Conservation (phyloP, 2,888 invertebrate species). For the Philonicus albiceps region DNA sequence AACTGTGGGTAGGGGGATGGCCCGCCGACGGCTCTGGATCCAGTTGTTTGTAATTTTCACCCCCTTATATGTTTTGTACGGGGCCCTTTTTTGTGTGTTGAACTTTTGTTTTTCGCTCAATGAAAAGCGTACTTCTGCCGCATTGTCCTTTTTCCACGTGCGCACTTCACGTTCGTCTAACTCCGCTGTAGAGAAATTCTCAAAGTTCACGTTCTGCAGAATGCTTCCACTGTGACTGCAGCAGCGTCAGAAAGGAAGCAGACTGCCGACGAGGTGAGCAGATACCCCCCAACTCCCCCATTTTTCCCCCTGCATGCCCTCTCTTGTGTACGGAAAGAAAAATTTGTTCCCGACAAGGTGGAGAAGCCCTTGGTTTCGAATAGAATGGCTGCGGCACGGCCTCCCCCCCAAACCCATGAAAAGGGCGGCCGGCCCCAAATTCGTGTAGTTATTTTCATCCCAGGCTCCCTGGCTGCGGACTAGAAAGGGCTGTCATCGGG, state of each 20-base stretch:
- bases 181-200: not conserved
- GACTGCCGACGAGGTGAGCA: not conserved
- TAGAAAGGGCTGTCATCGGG: not conserved
- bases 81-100: slow-evolving; percentile 12
- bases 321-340: not conserved
- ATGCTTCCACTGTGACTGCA: slow-evolving; percentile 12
- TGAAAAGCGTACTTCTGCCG: slow-evolving; percentile 32
- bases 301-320: not conserved
- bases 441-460: not conserved
- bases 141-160: slow-evolving; percentile 14
- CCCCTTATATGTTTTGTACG: slow-evolving; percentile 6
- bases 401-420: not conserved
- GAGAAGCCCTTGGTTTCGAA: not conserved
- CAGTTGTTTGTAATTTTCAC: slow-evolving; percentile 22
- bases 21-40: not conserved
- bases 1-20: not conserved
- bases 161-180: slow-evolving; percentile 23
- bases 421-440: not conserved
- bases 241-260: slow-evolving; percentile 7
- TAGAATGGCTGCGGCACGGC: not conserved
- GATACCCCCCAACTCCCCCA: not conserved
- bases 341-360: not conserved
- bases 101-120: slow-evolving; percentile 28
- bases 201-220: slow-evolving; percentile 24
- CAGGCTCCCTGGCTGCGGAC: not conserved